Evolutionary conservation across 2,797 vertebrate genomes (phyloP).

Genomic region (Notolabrus celidotus): DNA sequence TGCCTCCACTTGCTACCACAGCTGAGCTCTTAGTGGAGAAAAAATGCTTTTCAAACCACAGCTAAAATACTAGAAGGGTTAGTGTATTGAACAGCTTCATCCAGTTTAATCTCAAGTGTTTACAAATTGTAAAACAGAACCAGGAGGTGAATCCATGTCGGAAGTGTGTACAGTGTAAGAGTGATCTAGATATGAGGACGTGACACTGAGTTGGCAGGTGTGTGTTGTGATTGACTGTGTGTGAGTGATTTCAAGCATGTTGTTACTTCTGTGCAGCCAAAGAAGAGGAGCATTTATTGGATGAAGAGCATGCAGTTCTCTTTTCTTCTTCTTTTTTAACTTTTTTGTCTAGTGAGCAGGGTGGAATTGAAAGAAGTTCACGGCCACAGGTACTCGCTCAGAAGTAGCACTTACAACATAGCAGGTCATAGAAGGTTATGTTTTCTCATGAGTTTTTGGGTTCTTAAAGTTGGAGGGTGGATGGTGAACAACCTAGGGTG

Average conservation of each 20-base stretch:
- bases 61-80: constrained; percentile 42
- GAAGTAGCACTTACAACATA: constrained; percentile 39
- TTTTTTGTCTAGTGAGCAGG: constrained; percentile 24
- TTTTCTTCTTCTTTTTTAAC: constrained; percentile 10
- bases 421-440: constrained; percentile 32
- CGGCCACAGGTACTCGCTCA: constrained; percentile 27
- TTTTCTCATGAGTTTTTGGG: constrained; percentile 16
- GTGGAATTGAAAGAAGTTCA: constrained; percentile 26
- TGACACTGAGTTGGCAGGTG: constrained; percentile 31
- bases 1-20: constrained; percentile 61
- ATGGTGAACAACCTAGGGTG: constrained; percentile 8
- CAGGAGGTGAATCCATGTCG: constrained; percentile 25
- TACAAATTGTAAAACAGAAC: constrained; percentile 53
- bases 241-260: constrained; percentile 25
- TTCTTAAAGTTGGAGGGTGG: constrained; percentile 14
- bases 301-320: constrained; percentile 31
- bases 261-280: constrained; percentile 23
- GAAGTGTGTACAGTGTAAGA: neutral
- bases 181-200: constrained; percentile 9
- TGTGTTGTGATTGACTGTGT: constrained; percentile 14
- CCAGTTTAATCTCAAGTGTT: constrained; percentile 61
- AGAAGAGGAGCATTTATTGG: constrained; percentile 33
- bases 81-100: constrained; percentile 47
- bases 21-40: constrained; percentile 54
- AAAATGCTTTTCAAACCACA: constrained; percentile 42